A percentile compares a stretch with the other conserved stretches of the same genome.
These are phyloP conservation scores for Drosophila atroscutellata DNA, from an alignment of 2,888 invertebrate species.

Conservation along the genomic window DNA sequence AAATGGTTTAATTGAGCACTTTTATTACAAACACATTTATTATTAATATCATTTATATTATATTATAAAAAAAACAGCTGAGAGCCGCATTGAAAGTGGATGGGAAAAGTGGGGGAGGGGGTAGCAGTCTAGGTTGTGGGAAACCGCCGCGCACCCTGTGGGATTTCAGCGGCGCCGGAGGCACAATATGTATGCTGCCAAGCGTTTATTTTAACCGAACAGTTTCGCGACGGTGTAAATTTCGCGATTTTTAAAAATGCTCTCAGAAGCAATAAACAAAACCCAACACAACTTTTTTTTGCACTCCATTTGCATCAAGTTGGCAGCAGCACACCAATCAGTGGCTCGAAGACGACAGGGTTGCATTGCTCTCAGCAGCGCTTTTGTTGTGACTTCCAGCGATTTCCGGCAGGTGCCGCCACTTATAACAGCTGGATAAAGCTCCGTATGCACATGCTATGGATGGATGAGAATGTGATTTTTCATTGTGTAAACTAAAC, in stretches of 20 bases:
- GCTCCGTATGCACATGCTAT: background rate
- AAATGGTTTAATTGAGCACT: constrained; percentile 13
- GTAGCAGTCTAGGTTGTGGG: background rate
- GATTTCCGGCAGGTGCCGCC: constrained; percentile 19
- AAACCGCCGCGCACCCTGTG: constrained; percentile 51
- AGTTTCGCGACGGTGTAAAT: background rate
- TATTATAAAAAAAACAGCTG: constrained; percentile 48
- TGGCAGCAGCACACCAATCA: constrained; percentile 41
- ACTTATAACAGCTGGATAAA: background rate
- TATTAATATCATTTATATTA: constrained; percentile 3
- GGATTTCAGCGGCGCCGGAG: constrained; percentile 50
- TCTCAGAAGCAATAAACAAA: constrained; percentile 25
- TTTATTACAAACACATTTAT: constrained; percentile 29
- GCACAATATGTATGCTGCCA: constrained; percentile 20
- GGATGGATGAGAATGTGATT: background rate
- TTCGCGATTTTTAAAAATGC: background rate
- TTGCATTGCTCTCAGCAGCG: background rate
- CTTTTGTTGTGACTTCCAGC: background rate
- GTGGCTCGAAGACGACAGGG: constrained; percentile 2
- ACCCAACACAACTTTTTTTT: constrained; percentile 24
- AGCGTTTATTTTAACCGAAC: background rate
- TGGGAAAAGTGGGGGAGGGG: background rate
- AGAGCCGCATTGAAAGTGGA: constrained; percentile 16
- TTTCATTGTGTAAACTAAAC: background rate
- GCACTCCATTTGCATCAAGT: constrained; percentile 26